Percentiles rank a stretch among this genome's conserved stretches.
These are phyloP conservation scores for Aleiodes alternator DNA, from an alignment of 2,888 invertebrate species.

Conservation along the genomic window DNA sequence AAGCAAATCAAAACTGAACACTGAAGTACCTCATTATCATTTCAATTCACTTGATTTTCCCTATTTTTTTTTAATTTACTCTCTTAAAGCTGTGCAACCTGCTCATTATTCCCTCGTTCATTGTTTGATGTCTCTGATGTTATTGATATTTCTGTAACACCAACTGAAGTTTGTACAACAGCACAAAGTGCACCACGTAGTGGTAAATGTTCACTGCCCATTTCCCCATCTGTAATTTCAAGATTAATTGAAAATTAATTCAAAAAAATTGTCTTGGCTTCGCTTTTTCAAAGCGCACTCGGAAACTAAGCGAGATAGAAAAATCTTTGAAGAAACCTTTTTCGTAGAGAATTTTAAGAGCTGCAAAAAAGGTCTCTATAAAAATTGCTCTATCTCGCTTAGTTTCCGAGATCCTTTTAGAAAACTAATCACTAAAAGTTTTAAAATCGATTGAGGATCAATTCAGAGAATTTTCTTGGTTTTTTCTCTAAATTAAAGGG, in stretches of 20 bases:
- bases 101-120: slow-evolving; percentile 69
- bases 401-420: no score
- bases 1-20: slow-evolving; percentile 10
- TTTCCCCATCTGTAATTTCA: slow-evolving; percentile 68
- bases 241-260: slow-evolving; percentile 5
- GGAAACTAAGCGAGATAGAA: no score
- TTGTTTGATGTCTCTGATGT: slow-evolving; percentile 66
- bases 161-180: slow-evolving; percentile 70
- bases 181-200: slow-evolving; percentile 68
- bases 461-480: no score
- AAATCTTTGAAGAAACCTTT: no score
- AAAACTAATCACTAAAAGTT: no score
- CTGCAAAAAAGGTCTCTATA: no score
- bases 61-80: neutral
- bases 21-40: neutral
- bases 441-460: no score
- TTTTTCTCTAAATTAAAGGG: no score
- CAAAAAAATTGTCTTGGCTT: no score
- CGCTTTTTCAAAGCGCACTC: no score
- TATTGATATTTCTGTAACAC: slow-evolving; percentile 70
- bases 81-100: slow-evolving; percentile 68
- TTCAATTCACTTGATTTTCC: slow-evolving; percentile 19
- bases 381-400: no score
- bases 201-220: slow-evolving; percentile 69
- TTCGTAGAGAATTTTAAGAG: no score